Evolutionary conservation across 2,113 vertebrate species (phyloP).

Genomic region (Riparia riparia): DNA sequence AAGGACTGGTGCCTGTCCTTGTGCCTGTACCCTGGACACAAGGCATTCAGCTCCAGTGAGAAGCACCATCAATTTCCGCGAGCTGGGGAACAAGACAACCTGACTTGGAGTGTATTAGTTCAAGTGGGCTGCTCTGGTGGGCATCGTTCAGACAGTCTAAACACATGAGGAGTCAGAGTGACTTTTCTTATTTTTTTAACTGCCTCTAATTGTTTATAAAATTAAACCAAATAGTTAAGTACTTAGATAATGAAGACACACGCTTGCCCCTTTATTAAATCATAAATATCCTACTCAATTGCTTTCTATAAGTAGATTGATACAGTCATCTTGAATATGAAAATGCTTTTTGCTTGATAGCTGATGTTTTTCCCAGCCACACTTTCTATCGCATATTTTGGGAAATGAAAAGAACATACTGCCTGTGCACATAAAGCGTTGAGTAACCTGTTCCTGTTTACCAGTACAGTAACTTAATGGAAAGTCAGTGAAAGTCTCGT

Average conservation of each 20-base stretch:
- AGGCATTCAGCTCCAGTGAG: background rate
- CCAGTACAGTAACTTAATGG: background rate
- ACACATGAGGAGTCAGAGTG: background rate
- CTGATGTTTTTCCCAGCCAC: background rate
- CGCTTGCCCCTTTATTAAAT: background rate
- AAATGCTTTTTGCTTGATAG: background rate
- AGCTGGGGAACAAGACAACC: background rate
- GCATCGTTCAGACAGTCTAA: background rate
- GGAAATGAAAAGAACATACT: background rate
- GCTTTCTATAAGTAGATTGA: background rate
- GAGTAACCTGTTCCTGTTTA: background rate
- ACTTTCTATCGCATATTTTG: background rate
- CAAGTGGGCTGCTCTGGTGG: background rate
- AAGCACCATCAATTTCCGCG: background rate
- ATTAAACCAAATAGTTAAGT: background rate
- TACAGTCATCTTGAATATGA: background rate
- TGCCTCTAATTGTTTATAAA: background rate
- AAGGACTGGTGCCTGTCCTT: background rate
- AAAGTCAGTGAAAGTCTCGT: background rate
- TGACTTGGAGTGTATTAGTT: background rate
- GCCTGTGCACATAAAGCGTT: background rate
- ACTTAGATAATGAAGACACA: background rate
- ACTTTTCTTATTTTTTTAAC: background rate
- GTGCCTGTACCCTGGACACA: background rate
- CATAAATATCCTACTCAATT: background rate